These are phyloP conservation scores for Novumbra hubbsi DNA, from an alignment of 2,797 vertebrate genomes.

Conservation along the genomic window DNA sequence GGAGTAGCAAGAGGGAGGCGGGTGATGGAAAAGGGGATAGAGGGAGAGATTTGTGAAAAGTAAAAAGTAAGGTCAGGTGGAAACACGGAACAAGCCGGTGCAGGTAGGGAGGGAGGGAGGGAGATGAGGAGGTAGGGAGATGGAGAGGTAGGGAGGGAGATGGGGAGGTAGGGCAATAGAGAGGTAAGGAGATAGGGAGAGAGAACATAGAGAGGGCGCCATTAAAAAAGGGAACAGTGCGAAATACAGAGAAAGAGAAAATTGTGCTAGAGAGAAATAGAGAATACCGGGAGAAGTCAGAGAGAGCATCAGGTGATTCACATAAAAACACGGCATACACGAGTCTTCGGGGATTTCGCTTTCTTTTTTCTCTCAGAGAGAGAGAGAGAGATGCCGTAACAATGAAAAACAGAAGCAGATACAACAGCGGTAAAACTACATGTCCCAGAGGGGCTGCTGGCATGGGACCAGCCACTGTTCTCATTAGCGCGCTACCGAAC, in stretches of 20 bases:
- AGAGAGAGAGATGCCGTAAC: constrained; percentile 42
- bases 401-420: constrained; percentile 41
- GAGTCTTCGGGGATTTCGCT: constrained; percentile 32
- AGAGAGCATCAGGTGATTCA: not conserved
- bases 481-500: constrained; percentile 63
- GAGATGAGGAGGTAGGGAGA: no score
- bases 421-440: not conserved
- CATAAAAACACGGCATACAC: constrained; percentile 14
- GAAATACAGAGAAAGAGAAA: not conserved
- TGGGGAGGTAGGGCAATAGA: constrained; percentile 11
- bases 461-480: constrained; percentile 52
- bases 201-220: not conserved
- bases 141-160: not conserved
- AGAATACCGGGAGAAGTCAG: constrained; percentile 3
- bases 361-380: constrained; percentile 37
- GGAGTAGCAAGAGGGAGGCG: constrained; percentile 2
- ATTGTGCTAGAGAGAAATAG: not conserved
- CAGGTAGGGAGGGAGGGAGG: not conserved
- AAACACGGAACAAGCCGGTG: constrained; percentile 15
- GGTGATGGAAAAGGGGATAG: no score
- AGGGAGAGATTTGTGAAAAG: not conserved
- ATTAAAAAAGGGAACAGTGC: not conserved
- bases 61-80: constrained; percentile 13
- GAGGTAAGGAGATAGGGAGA: not conserved
- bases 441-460: constrained; percentile 37